Evolutionary conservation across 2,797 vertebrate species (phyloP).

Genomic region (Myotis daubentonii): DNA sequence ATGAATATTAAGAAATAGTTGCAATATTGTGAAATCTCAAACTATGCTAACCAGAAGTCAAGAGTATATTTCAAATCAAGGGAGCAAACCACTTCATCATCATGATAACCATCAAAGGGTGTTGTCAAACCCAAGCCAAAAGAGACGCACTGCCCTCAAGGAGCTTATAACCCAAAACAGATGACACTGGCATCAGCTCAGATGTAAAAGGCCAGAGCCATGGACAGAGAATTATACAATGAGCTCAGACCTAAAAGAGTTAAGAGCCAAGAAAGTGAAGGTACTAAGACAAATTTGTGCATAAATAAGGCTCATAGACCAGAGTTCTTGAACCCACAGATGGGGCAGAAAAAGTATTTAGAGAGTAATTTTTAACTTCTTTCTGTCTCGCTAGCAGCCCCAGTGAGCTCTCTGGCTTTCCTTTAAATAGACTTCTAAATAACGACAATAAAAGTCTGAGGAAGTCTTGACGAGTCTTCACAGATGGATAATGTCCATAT

Average conservation of each 20-base stretch:
- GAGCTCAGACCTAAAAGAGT: not conserved
- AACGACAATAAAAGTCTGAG: constrained; percentile 51
- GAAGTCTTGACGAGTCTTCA: constrained; percentile 30
- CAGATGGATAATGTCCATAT: constrained; percentile 46
- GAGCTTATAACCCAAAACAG: constrained; percentile 20
- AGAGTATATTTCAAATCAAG: constrained; percentile 29
- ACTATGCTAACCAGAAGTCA: constrained; percentile 43
- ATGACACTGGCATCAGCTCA: not conserved
- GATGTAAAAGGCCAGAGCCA: not conserved
- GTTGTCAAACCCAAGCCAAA: not conserved
- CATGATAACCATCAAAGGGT: constrained; percentile 34
- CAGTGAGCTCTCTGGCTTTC: not conserved
- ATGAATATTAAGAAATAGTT: constrained; percentile 26
- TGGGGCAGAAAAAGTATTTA: not conserved
- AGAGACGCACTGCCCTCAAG: constrained; percentile 21
- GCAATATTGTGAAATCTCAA: constrained; percentile 31
- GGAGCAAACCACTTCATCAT: not conserved
- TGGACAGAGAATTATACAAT: not conserved
- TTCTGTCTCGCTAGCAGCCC: not conserved
- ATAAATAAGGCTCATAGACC: not conserved
- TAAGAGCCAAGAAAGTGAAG: not conserved
- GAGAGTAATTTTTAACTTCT: constrained; percentile 17
- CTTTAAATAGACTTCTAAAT: constrained; percentile 54
- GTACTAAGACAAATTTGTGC: not conserved
- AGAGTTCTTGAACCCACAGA: not conserved